Base-by-base conservation (phyloP, 1,140 invertebrate species). In the Solen grandis region DNA sequence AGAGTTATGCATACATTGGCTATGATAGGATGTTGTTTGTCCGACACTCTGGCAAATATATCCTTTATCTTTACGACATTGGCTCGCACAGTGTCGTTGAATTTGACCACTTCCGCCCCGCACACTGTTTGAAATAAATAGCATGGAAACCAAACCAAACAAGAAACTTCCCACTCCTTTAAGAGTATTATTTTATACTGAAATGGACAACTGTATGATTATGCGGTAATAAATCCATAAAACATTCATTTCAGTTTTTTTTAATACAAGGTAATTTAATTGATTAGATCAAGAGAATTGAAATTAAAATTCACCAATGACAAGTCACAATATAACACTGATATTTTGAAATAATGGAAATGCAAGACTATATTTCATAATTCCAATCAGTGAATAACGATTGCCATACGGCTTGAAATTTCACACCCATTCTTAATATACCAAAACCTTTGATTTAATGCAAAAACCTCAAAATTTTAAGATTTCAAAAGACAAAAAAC, bases 31-130 rank as follows among this genome's bases (percentile, higher is more conserved):
- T 60, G 35, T 29, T 22, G 19, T 62, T 74, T 74, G 36, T 74
- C 70, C 14, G 70, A 74, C 4, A 74, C 57, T 0, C 50, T 38
- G 8, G 27, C 52, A 16, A 74, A 74, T 5, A 74, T 62, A n/a
- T 54, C 59, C 33, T 74, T 74, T 1, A 74, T 74, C 54, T 36
- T 41, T 19, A 14, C 4, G 0, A 74, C 70, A 41, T 74, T 38
- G 16, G 29, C 14, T 52, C 35, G 22, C 8, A 74, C 70, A 10
- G 70, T 74, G 19, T 74, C 55, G 33, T 74, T 74, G 38, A 74
- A 74, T 25, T 62, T 60, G 0, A 74, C 59, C n/a, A 74, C 70
- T 4, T 74, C 55, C 8, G n/a, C 70, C 2, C 70, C 70, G 50
- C 70, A 74, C 1, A 74, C 70, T 74, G 55, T 31, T 46, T 10